Evolutionary conservation across 2,113 vertebrate genomes (phyloP).

Genomic region (Chaetops frenatus): DNA sequence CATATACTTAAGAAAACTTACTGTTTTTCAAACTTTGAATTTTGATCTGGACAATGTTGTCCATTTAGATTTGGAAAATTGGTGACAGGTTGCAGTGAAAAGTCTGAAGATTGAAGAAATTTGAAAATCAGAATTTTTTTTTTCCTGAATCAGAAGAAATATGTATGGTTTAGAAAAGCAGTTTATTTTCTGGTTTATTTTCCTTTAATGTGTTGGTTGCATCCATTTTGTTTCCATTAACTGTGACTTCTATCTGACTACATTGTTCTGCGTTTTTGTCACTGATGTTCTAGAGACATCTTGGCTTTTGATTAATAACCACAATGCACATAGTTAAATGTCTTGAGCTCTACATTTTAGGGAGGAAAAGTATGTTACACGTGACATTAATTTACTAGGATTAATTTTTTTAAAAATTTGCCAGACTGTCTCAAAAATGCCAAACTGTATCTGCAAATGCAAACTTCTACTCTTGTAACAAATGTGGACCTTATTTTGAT

Average conservation of each 20-base stretch:
- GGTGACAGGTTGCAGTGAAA: not conserved
- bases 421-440: not conserved
- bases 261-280: not conserved
- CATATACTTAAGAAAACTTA: not conserved
- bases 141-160: not conserved
- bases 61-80: not conserved
- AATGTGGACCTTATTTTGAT: not conserved
- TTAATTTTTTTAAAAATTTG: not conserved
- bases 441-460: not conserved
- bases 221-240: not conserved
- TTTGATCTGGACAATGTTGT: not conserved
- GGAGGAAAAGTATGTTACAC: not conserved
- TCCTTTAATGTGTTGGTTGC: not conserved
- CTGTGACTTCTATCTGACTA: not conserved
- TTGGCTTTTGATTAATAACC: not conserved
- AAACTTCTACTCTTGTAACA: not conserved
- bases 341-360: not conserved
- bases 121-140: not conserved
- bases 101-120: not conserved
- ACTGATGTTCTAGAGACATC: not conserved
- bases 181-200: not conserved
- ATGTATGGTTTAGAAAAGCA: not conserved
- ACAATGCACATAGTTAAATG: not conserved
- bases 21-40: not conserved
- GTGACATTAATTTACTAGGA: not conserved